Conservation (phyloP, 2,113 vertebrate species). For the Bos javanicus region DNA sequence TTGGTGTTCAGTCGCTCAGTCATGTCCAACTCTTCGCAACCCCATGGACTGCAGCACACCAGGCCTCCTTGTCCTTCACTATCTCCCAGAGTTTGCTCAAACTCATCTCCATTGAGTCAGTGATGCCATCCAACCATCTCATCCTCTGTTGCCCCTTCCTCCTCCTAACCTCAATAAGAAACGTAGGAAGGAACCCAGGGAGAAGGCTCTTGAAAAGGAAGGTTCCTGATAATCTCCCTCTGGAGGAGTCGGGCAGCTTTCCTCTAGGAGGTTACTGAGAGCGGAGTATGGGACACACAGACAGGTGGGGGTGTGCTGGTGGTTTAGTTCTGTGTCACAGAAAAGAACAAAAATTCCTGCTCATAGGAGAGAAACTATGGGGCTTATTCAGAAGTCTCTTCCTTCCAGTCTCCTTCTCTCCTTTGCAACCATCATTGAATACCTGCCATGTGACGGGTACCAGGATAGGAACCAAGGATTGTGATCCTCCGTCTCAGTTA, state of each 20-base stretch:
- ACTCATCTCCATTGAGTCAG: neutral
- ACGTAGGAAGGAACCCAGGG: accelerated
- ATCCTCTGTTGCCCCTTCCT: neutral
- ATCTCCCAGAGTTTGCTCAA: neutral
- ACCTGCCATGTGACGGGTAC: neutral
- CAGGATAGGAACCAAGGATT: neutral
- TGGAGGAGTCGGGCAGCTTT: neutral
- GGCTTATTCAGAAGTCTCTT: neutral
- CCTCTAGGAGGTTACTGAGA: accelerated
- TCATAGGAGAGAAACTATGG: neutral
- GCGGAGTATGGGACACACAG: accelerated
- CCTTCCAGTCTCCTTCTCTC: neutral
- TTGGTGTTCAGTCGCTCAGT: neutral
- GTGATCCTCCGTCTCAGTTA: neutral
- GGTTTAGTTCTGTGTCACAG: neutral
- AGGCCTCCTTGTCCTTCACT: neutral
- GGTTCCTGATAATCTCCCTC: neutral
- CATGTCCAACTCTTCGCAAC: accelerated
- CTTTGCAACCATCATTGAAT: neutral
- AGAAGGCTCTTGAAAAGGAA: neutral
- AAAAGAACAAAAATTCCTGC: neutral
- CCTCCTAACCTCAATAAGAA: neutral
- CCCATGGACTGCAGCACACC: neutral
- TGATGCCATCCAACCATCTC: neutral
- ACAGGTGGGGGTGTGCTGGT: too few relatives aligned